Evolutionary conservation across 1,140 invertebrate species (phyloP).

Genomic region (Dinothrombium tinctorium): DNA sequence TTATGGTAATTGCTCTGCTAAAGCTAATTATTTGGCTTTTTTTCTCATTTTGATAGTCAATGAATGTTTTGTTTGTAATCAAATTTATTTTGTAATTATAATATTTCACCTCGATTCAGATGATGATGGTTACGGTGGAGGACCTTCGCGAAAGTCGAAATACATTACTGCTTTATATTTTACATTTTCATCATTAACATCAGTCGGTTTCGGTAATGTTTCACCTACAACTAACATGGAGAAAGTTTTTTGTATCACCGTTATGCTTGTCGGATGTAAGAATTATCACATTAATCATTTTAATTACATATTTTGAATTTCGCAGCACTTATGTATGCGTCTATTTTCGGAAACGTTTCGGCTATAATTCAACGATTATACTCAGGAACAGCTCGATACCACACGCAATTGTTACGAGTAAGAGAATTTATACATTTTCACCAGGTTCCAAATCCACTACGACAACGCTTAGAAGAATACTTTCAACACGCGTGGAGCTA

Average conservation of each 20-base stretch:
- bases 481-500: constrained; percentile 94
- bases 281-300: constrained; percentile 18
- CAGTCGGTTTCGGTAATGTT: constrained; percentile 95
- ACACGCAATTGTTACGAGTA: constrained; percentile 86
- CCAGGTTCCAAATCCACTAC: constrained; percentile 66
- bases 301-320: background rate
- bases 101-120: background rate
- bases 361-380: constrained; percentile 95
- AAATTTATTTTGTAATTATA: background rate
- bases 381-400: constrained; percentile 88
- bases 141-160: constrained; percentile 17
- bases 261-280: constrained; percentile 87
- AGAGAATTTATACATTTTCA: constrained; percentile 96
- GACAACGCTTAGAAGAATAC: constrained; percentile 85
- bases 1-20: constrained; percentile 41
- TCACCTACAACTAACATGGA: constrained; percentile 87
- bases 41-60: too few relatives aligned
- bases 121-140: constrained; percentile 14
- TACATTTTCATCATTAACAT: constrained; percentile 90
- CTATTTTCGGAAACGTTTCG: constrained; percentile 90
- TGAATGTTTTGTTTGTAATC: too few relatives aligned
- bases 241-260: constrained; percentile 77
- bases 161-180: constrained; percentile 93
- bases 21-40: background rate
- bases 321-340: constrained; percentile 92